Evolutionary conservation across 2,888 invertebrate genomes (phyloP).

Genomic region (Beris morrisii): DNA sequence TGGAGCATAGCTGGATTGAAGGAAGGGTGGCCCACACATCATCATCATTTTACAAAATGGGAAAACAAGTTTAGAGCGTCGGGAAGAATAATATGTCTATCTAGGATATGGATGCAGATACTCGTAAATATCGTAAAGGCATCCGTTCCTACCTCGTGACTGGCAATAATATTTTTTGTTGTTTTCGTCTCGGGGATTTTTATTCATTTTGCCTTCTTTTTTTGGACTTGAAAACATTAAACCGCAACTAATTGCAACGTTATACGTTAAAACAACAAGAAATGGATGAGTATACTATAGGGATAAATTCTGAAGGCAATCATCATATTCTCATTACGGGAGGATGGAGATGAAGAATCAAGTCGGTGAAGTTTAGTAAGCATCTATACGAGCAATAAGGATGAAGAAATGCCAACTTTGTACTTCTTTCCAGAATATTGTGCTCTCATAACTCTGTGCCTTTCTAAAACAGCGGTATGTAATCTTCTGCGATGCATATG

Average conservation of each 20-base stretch:
- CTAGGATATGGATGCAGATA: not conserved
- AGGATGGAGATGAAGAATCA: conserved; percentile 6
- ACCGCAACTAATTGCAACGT: conserved; percentile 37
- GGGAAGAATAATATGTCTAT: conserved; percentile 11
- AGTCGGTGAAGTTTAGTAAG: conserved; percentile 20
- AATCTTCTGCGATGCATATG: no score
- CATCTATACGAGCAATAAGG: conserved; percentile 13
- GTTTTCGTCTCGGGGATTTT: conserved; percentile 11
- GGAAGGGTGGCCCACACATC: conserved; percentile 4
- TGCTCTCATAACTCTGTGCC: no score
- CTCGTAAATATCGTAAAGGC: conserved; percentile 27
- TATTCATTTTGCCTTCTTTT: conserved; percentile 27
- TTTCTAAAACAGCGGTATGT: no score
- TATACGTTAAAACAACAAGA: conserved; percentile 34
- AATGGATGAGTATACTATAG: conserved; percentile 13
- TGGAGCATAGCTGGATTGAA: conserved; percentile 4
- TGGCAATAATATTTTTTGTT: conserved; percentile 27
- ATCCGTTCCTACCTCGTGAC: conserved; percentile 11
- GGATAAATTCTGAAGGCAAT: conserved; percentile 23
- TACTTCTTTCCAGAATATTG: not conserved
- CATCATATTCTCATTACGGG: conserved; percentile 16
- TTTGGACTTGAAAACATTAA: conserved; percentile 35
- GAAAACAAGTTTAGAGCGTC: conserved; percentile 19
- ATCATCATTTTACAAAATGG: conserved; percentile 11
- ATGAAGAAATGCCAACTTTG: conserved; percentile 16